Base-by-base conservation (phyloP, 2,888 invertebrate genomes). In the Cephus sareptanus region DNA sequence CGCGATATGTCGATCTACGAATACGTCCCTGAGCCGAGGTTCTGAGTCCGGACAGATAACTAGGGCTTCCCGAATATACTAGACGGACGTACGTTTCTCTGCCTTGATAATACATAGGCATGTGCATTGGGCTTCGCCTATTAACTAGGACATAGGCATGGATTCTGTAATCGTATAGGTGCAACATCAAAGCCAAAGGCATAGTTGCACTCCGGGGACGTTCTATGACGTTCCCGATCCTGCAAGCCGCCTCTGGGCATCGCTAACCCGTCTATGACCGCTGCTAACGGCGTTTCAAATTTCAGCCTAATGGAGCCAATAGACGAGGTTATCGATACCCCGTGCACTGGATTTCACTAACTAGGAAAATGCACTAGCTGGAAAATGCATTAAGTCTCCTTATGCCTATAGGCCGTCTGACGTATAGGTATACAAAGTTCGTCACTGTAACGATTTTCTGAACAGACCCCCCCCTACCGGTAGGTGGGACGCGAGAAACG, bases 111-210 rank as follows among this genome's bases (percentile, higher is more conserved):
- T 85, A 74, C 79, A 75, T 75, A 74, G n/a, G 35, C 34, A 35
- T 68, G 79, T 80, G 79, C 23, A 23, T 23, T 79, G 80, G 80
- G 84, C 80, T 82, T 82, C 82, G 81, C 81, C 84, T 83, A 84
- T 85, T 83, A 85, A 82, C 81, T 76, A 76, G 81, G 81, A 81
- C 83, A 85, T 83, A 85, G 82, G 81, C 76, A 81, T 40, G 83
- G 85, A 88, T 89, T 89, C 85, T 83, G 85, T 87, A 86, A 87
- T 74, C 56, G 83, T 81, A 83, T 85, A 83, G 83, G 83, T 83
- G 56, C 23, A 87, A 91, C 90, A 91, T 91, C 91, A 91, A 91
- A 91, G 91, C 89, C 90, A 91, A 91, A 91, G 90, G 90, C 90
- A 91, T 90, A 89, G 89, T 88, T 90, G 87, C 82, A 86, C 89